Evolutionary conservation across 2,797 vertebrate species (phyloP).

Genomic region (Cyprinella venusta): DNA sequence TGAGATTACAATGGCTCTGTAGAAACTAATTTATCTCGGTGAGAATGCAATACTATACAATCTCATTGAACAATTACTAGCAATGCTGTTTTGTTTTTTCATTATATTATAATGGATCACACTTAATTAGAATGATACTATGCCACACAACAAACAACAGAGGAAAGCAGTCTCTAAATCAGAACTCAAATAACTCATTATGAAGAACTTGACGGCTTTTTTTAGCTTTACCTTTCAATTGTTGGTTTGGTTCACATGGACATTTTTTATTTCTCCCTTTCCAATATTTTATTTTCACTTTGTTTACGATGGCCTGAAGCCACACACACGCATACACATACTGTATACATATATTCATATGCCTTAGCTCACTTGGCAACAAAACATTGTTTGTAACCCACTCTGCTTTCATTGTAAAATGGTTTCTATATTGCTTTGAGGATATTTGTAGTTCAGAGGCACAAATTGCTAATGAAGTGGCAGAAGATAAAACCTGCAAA

Average conservation of each 20-base stretch:
- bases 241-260: not conserved
- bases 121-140: not conserved
- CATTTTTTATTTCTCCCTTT: not conserved
- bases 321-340: not conserved
- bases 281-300: not conserved
- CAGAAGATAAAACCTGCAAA: slow-evolving; percentile 41
- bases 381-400: not conserved
- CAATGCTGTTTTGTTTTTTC: slow-evolving; percentile 18
- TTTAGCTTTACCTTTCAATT: not conserved
- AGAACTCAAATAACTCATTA: not conserved
- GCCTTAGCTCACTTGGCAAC: not conserved
- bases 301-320: not conserved
- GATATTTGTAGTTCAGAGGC: slow-evolving; percentile 36
- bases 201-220: not conserved
- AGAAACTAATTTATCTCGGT: not conserved
- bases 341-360: not conserved
- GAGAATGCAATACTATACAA: slow-evolving; percentile 24
- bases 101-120: slow-evolving; percentile 4
- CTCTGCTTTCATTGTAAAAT: not conserved
- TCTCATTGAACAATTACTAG: slow-evolving; percentile 9
- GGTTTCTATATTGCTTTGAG: slow-evolving; percentile 1
- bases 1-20: not conserved
- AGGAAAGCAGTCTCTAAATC: not conserved
- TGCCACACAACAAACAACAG: not conserved
- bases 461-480: slow-evolving; percentile 21